phyloP scores from a whole-genome alignment of 2,888 invertebrate species.

The Rapana venosa region DNA sequence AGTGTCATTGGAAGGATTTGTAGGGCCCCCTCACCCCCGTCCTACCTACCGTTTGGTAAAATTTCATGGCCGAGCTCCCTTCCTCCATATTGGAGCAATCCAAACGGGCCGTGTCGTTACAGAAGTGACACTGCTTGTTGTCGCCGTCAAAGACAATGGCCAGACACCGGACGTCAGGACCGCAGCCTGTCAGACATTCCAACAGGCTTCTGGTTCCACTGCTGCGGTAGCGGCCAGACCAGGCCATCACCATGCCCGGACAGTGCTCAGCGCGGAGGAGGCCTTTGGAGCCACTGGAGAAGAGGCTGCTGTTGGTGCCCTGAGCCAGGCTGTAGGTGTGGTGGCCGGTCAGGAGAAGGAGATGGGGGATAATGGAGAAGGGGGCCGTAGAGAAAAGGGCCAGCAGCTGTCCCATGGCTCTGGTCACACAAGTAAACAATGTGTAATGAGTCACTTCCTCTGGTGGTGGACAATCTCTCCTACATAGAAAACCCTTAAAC shows the following conservation, averaged over 20 bases:
- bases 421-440: too few relatives aligned
- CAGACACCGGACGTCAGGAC: not conserved
- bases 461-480: too few relatives aligned
- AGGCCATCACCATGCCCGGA: constrained; percentile 1
- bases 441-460: too few relatives aligned
- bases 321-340: too few relatives aligned
- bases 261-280: not conserved
- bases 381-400: too few relatives aligned
- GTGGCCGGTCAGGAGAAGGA: too few relatives aligned
- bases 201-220: not conserved
- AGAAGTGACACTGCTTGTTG: not conserved
- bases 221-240: not conserved
- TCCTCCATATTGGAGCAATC: constrained; percentile 31
- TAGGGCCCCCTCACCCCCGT: too few relatives aligned
- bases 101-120: not conserved
- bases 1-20: too few relatives aligned
- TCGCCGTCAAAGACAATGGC: constrained; percentile 9
- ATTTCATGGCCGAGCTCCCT: not conserved
- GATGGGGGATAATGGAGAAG: too few relatives aligned
- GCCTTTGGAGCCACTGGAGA: not conserved
- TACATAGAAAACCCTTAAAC: too few relatives aligned
- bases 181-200: constrained; percentile 22
- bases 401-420: too few relatives aligned
- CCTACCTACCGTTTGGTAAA: constrained; percentile 23
- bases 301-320: not conserved